Evolutionary conservation across 2,888 invertebrate species (phyloP), one percentile per base, ranked within the genome.

Genomic region (Sericinus montela): DNA sequence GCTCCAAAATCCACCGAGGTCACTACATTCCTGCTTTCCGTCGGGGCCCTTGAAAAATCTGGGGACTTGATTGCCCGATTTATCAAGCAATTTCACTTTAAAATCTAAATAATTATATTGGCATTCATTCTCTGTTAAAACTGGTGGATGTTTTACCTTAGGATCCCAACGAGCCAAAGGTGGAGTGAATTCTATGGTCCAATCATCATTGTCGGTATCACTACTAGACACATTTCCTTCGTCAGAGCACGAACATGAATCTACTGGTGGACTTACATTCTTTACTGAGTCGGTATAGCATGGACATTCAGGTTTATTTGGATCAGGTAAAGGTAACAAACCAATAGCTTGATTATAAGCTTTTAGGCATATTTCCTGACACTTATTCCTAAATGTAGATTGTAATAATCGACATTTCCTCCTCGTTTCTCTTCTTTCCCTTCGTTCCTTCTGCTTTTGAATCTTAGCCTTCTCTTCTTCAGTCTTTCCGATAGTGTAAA

Each of bases 311-410:
- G 86, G 86, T 45, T 70, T 61, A 46, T 87, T 87, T 0, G 78
- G 72, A 48, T 84, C 76, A 3, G 83, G 80, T 32, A 82, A 59
- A 14, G 88, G 85, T 23, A 80, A 63, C 28, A 87, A 16, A 3
- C 88, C 88, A 42, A 87, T 80, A 0, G 88, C 81, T 70, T 87
- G 87, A 58, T 87, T 83, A 53, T 87, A 88, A 6, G 88, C 86
- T 60, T 87, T 88, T 11, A 86, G 59, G 62, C 88, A 88, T 54
- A 88, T 88, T 57, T 88, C 88, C 62, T 86, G 86, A 57, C 88
- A 88, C 54, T 69, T 81, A 42, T 87, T 84, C 53, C 80, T 72
- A 54, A 88, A 88, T 8, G 83, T 80, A 9, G 86, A 83, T 54
- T 88, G 88, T 13, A 88, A 55, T 1, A 87, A 55, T 36, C 78